These are phyloP conservation scores for Hoplias malabaricus DNA, from an alignment of 2,113 vertebrate species.

Conservation along the genomic window DNA sequence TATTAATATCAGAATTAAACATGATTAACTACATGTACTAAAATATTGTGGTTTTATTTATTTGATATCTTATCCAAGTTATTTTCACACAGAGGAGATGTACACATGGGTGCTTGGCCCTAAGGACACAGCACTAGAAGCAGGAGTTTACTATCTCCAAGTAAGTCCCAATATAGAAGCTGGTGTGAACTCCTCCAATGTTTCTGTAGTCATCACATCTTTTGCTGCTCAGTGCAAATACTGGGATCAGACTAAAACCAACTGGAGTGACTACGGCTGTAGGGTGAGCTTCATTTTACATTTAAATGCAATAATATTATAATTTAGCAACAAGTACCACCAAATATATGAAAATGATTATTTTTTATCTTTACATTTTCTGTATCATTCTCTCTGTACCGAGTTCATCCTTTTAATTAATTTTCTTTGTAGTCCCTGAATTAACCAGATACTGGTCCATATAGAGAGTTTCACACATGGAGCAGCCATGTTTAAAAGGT, in stretches of 20 bases:
- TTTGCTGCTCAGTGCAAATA: slow-evolving; percentile 87
- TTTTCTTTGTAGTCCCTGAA: no score
- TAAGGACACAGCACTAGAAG: slow-evolving; percentile 73
- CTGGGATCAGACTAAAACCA: slow-evolving; percentile 79
- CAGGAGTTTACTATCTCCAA: slow-evolving; percentile 81
- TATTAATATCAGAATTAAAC: no score
- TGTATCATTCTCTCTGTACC: no score
- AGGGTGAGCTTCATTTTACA: slow-evolving; percentile 70
- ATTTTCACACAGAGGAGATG: slow-evolving; percentile 69
- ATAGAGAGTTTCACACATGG: no score
- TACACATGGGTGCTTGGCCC: slow-evolving; percentile 87
- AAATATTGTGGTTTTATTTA: no score
- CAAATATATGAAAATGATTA: background rate
- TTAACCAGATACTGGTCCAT: no score
- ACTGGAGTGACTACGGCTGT: slow-evolving; percentile 86
- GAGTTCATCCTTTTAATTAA: no score
- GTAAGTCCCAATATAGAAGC: slow-evolving; percentile 73
- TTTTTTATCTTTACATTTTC: no score
- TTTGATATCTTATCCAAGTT: no score
- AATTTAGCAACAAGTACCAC: background rate
- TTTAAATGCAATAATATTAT: background rate
- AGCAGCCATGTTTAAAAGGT: no score
- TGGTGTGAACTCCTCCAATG: slow-evolving; percentile 68
- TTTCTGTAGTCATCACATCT: slow-evolving; percentile 75
- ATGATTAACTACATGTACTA: no score